phyloP scores from a whole-genome alignment of 2,888 invertebrate species.

The Dione juno region DNA sequence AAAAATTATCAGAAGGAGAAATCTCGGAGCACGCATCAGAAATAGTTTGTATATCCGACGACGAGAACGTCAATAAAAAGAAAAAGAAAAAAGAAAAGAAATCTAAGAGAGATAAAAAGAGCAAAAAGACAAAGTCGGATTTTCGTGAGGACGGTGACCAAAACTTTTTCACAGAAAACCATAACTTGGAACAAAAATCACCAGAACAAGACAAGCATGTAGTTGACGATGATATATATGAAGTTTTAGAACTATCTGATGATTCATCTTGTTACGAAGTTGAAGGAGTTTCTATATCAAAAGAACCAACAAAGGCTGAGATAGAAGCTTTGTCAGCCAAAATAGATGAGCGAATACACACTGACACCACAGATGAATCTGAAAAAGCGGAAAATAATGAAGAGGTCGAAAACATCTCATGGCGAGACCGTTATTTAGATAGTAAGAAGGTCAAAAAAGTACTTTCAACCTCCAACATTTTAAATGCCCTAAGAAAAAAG shows the following conservation, averaged over 20 bases:
- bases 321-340: constrained; percentile 76
- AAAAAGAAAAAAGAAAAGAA: constrained; percentile 69
- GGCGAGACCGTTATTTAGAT: constrained; percentile 84
- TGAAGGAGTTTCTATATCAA: constrained; percentile 66
- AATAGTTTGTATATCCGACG: constrained; percentile 81
- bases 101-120: constrained; percentile 69
- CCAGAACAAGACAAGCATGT: constrained; percentile 12
- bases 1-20: constrained; percentile 68
- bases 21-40: constrained; percentile 69
- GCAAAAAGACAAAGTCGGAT: constrained; percentile 68
- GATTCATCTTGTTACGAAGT: constrained; percentile 71
- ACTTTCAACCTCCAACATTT: constrained; percentile 73
- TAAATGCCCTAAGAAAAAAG: constrained; percentile 85
- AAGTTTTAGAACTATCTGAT: constrained; percentile 72
- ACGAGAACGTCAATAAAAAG: constrained; percentile 58
- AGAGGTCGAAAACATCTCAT: constrained; percentile 62
- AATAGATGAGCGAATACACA: constrained; percentile 71
- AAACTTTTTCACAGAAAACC: constrained; percentile 61
- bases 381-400: constrained; percentile 57
- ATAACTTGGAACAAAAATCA: constrained; percentile 19
- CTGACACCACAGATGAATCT: constrained; percentile 57
- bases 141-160: constrained; percentile 67
- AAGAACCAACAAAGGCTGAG: constrained; percentile 75
- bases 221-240: constrained; percentile 57
- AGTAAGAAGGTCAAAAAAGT: constrained; percentile 85